Evolutionary conservation across 2,888 invertebrate species (phyloP), one percentile per base, ranked within the genome.

Genomic region (Chloroclysta siterata): DNA sequence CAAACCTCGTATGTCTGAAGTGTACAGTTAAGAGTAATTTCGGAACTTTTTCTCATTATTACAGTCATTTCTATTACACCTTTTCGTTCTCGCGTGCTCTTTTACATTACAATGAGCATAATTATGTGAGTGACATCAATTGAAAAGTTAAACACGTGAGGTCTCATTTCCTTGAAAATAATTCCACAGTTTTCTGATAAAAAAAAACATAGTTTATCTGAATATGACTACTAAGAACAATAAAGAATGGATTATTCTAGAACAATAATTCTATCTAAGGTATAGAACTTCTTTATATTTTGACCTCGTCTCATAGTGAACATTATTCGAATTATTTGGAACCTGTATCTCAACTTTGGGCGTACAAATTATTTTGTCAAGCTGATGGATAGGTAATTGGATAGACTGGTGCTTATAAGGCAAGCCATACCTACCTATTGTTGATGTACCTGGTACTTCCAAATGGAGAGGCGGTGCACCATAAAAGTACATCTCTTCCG

Each of bases 401-500:
- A 66, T 66, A 57, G 65, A 46, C 60, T 57, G 11, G n/a, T 51
- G 14, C 46, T 13, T 54, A 51, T 33, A 61, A 54, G 65, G 61
- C 44, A 53, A 13, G 10, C 6, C 41, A 63, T 60, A 56, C 44
- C 29, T 33, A 52, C 33, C 39, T 29, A 50, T 36, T 39, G 15
- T 52, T 44, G 28, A 17, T 47, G 41, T 39, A 66, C 64, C 57
- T 53, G 66, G 70, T 60, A 60, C 60, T 60, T 53, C 77, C 79
- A 80, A 80, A 80, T 75, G 73, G 71, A 76, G 76, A 78, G 76
- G 75, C 77, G 72, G 65, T 79, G 74, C 77, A 72, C 85, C 84
- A 82, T 87, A 87, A 85, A 89, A 85, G 85, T 84, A 82, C 87
- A 88, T 84, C 84, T 79, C 76, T 79, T 83, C 80, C 74, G 80